These are phyloP conservation scores for Bombus breviceps DNA, from an alignment of 1,140 invertebrate genomes.

Conservation along the genomic window DNA sequence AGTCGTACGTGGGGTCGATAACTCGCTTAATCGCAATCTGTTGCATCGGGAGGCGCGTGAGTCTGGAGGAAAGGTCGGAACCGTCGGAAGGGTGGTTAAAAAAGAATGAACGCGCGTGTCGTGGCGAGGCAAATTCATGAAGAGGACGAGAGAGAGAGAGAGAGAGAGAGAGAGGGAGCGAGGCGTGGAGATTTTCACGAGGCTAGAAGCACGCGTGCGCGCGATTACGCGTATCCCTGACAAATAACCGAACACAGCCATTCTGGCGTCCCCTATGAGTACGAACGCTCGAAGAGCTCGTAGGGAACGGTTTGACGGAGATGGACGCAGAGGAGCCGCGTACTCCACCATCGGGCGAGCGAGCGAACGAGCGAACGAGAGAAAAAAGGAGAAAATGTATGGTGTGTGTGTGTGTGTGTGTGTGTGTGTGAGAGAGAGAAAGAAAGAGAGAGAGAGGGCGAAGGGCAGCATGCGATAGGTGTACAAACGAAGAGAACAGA, in stretches of 20 bases:
- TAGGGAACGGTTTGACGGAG: constrained; percentile 12
- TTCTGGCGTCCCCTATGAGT: constrained; percentile 44
- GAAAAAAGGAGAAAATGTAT: neutral
- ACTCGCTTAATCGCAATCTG: constrained; percentile 17
- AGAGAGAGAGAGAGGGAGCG: neutral
- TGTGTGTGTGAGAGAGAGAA: too few species aligned
- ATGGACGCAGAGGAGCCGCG: neutral
- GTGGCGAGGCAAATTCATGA: constrained; percentile 5
- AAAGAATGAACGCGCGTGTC: neutral
- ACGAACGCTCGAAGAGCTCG: constrained; percentile 1
- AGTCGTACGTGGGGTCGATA: neutral
- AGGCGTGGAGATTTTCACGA: constrained; percentile 6
- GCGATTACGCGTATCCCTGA: constrained; percentile 53
- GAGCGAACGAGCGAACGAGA: neutral
- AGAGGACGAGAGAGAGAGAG: neutral
- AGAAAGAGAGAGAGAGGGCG: neutral
- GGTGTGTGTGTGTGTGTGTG: too few species aligned
- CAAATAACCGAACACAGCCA: constrained; percentile 64
- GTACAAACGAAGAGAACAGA: neutral
- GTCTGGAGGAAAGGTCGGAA: neutral
- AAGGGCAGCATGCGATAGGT: neutral
- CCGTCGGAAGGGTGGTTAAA: constrained; percentile 11
- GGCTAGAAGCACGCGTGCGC: constrained; percentile 29
- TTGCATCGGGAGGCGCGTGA: neutral
- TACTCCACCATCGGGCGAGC: too few species aligned